phyloP scores from a whole-genome alignment of 2,888 invertebrate genomes.

The Lasioglossum malachurum region DNA sequence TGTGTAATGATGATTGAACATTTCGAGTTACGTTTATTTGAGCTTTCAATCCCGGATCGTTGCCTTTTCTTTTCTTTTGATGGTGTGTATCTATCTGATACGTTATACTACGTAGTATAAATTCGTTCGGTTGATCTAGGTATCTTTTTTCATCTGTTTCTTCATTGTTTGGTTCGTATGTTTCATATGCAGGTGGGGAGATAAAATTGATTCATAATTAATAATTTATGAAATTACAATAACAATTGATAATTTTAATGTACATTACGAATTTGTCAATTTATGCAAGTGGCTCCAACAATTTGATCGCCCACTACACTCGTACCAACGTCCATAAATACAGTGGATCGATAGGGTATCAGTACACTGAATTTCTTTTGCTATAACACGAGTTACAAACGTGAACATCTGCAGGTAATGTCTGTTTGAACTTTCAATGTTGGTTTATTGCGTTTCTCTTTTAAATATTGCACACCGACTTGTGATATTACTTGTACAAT shows the following conservation, averaged over 20 bases:
- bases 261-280: background rate
- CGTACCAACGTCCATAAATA: background rate
- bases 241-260: background rate
- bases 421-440: background rate
- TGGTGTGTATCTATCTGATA: background rate
- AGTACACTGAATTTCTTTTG: slow-evolving; percentile 1
- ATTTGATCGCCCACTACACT: background rate
- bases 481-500: background rate
- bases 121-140: background rate
- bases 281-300: background rate
- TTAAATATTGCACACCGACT: background rate
- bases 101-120: background rate
- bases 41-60: background rate
- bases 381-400: background rate
- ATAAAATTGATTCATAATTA: too few relatives aligned
- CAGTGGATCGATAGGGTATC: background rate
- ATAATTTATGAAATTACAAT: background rate
- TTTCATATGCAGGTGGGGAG: too few relatives aligned
- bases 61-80: background rate
- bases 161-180: too few relatives aligned
- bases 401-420: background rate
- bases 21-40: background rate
- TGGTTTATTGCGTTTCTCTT: background rate
- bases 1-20: slow-evolving; percentile 6
- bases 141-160: too few relatives aligned